Percentiles rank a stretch among this genome's conserved stretches.
Conservation (phyloP, 2,797 vertebrate species). For the Eupleurogrammus muticus region DNA sequence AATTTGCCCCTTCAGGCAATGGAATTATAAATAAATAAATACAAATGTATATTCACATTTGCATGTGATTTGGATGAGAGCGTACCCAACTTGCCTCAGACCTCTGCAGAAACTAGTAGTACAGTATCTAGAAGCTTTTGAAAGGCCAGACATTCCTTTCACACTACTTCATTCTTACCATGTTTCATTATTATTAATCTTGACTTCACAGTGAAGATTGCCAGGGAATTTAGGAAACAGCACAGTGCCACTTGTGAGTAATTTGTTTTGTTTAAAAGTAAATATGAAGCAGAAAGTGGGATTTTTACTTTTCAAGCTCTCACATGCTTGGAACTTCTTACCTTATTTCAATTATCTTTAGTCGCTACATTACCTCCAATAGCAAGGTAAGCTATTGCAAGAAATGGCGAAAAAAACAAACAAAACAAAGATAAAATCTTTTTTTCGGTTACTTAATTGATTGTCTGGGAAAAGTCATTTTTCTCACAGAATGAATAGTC, state of each 20-base stretch:
- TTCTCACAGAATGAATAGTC: constrained; percentile 7
- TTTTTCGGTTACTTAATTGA: neutral
- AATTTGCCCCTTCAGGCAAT: neutral
- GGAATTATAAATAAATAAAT: no score
- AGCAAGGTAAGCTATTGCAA: constrained; percentile 10
- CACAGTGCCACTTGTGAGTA: constrained; percentile 46
- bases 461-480: constrained; percentile 1
- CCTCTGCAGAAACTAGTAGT: constrained; percentile 38
- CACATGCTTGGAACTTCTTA: constrained; percentile 23
- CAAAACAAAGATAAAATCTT: constrained; percentile 21
- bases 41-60: neutral
- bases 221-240: constrained; percentile 61
- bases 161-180: constrained; percentile 56
- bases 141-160: constrained; percentile 65
- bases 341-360: constrained; percentile 21
- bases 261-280: constrained; percentile 68
- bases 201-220: constrained; percentile 56
- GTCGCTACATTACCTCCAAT: neutral
- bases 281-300: constrained; percentile 47
- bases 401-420: no score
- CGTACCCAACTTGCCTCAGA: constrained; percentile 25
- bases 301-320: constrained; percentile 48
- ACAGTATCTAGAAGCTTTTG: constrained; percentile 53
- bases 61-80: neutral
- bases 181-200: constrained; percentile 68